Evolutionary conservation across 2,888 invertebrate genomes (phyloP).

Genomic region (Plemyria rubiginata): DNA sequence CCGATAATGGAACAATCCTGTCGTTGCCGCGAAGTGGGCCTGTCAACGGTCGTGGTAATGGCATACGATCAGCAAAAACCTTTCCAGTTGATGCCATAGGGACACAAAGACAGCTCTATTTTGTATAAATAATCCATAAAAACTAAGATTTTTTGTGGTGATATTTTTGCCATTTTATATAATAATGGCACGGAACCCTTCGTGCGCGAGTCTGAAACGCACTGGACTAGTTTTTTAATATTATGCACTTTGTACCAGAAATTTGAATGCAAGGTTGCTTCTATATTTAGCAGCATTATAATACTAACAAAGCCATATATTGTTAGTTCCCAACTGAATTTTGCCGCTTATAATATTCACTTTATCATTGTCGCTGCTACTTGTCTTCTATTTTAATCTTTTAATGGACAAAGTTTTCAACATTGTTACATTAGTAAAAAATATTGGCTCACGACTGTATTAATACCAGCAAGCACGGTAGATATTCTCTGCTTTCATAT

Average conservation of each 20-base stretch:
- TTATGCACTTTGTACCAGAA: background rate
- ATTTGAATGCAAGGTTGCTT: background rate
- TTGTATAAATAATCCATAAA: constrained; percentile 11
- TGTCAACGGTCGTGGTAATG: constrained; percentile 77
- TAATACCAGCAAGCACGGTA: too few relatives aligned
- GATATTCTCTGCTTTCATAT: too few relatives aligned
- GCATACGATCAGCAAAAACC: constrained; percentile 63
- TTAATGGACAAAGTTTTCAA: constrained; percentile 23
- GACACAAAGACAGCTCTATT: constrained; percentile 23
- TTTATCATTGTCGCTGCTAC: constrained; percentile 23
- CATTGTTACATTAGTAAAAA: background rate
- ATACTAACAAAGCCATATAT: constrained; percentile 12
- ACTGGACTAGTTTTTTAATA: too few relatives aligned
- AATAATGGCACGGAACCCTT: too few relatives aligned
- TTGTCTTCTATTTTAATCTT: constrained; percentile 4
- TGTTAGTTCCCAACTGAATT: constrained; percentile 8
- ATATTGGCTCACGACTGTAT: too few relatives aligned
- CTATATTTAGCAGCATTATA: background rate
- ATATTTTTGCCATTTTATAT: background rate
- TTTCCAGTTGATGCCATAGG: constrained; percentile 38
- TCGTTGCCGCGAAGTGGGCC: constrained; percentile 70
- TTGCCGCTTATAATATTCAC: constrained; percentile 19
- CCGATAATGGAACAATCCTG: constrained; percentile 84
- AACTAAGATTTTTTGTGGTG: background rate
- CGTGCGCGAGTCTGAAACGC: too few relatives aligned